Percentiles rank a stretch among this genome's conserved stretches.
phyloP scores from a whole-genome alignment of 2,888 invertebrate genomes.

The Xylophagus ater region DNA sequence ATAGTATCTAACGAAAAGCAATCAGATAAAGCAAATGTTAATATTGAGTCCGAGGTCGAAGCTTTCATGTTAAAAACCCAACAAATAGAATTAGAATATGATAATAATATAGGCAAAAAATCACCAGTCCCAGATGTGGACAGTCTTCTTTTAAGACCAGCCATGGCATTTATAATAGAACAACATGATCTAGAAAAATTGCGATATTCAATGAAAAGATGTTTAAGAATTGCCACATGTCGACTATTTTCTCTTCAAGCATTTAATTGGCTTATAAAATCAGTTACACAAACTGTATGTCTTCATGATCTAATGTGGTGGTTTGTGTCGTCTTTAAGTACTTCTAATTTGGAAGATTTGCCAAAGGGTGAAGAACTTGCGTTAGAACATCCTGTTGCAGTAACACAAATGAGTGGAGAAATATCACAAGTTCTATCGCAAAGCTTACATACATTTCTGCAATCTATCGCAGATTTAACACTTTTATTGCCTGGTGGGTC shows the following conservation, averaged over 20 bases:
- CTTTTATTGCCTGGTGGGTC: slow-evolving; percentile 78
- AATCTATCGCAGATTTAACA: slow-evolving; percentile 87
- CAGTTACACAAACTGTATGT: slow-evolving; percentile 80
- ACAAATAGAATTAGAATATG: slow-evolving; percentile 19
- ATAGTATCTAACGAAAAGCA: slow-evolving; percentile 22
- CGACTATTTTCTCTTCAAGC: slow-evolving; percentile 86
- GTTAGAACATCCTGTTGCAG: slow-evolving; percentile 65
- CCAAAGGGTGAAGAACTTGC: slow-evolving; percentile 38
- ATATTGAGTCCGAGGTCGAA: background rate
- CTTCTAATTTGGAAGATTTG: slow-evolving; percentile 44
- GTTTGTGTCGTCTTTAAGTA: slow-evolving; percentile 76
- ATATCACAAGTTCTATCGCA: slow-evolving; percentile 55
- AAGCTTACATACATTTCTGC: slow-evolving; percentile 74
- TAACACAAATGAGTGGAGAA: slow-evolving; percentile 63
- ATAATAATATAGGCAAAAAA: too few relatives aligned
- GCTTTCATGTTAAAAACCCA: slow-evolving; percentile 9
- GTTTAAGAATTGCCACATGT: slow-evolving; percentile 67
- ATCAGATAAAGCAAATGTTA: slow-evolving; percentile 32
- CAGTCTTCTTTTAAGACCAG: slow-evolving; percentile 49
- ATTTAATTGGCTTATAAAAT: slow-evolving; percentile 87
- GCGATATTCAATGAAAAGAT: slow-evolving; percentile 78
- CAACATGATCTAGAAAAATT: slow-evolving; percentile 76
- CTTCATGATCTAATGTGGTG: slow-evolving; percentile 95
- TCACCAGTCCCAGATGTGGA: too few relatives aligned
- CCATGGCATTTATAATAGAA: slow-evolving; percentile 75